These are phyloP conservation scores for Aphidius colemani DNA, from an alignment of 2,888 invertebrate species.

Conservation along the genomic window DNA sequence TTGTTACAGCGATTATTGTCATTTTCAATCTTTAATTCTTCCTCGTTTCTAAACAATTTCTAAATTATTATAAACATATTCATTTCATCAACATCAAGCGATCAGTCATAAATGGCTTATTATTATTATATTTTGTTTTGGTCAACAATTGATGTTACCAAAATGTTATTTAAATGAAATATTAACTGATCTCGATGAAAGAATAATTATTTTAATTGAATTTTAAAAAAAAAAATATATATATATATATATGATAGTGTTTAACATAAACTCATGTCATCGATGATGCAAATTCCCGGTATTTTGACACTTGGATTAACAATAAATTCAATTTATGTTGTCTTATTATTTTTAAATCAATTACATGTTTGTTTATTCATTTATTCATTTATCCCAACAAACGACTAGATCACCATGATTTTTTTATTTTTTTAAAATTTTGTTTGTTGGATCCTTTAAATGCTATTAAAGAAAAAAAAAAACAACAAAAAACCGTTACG, in stretches of 20 bases:
- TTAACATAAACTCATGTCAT: too few relatives aligned
- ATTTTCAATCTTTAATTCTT: too few relatives aligned
- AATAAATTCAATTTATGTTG: neutral
- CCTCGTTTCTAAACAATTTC: too few relatives aligned
- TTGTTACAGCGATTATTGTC: too few relatives aligned
- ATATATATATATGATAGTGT: too few relatives aligned
- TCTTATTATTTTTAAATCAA: neutral
- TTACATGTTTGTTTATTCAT: neutral
- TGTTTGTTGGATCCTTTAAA: conserved; percentile 43
- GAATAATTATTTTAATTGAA: too few relatives aligned
- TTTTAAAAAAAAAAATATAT: too few relatives aligned
- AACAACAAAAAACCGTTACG: neutral
- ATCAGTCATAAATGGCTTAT: conserved; percentile 6
- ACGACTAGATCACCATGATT: conserved; percentile 58
- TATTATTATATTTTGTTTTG: conserved; percentile 1
- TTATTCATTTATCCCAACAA: conserved; percentile 46
- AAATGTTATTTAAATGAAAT: too few relatives aligned
- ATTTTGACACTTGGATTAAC: neutral
- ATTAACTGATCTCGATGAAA: too few relatives aligned
- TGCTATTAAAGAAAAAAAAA: conserved; percentile 38
- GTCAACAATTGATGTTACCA: neutral
- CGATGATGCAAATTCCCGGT: too few relatives aligned
- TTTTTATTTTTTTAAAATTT: conserved; percentile 37
- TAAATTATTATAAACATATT: too few relatives aligned
- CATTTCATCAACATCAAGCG: conserved; percentile 8